These are phyloP conservation scores for Drosophila busckii DNA, from an alignment of 1,140 invertebrate species.

Conservation along the genomic window DNA sequence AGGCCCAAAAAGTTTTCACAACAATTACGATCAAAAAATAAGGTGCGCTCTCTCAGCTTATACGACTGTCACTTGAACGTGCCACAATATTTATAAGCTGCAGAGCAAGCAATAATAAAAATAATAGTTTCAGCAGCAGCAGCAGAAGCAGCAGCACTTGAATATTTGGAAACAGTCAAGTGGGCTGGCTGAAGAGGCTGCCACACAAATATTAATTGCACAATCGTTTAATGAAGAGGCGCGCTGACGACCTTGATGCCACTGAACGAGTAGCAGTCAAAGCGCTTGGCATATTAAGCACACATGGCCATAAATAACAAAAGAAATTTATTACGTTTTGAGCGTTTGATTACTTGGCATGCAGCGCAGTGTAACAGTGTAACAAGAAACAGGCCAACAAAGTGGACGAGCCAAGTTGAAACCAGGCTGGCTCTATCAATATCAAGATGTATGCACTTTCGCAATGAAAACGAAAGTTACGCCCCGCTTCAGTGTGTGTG, in stretches of 20 bases:
- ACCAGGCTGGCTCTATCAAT: conserved; percentile 48
- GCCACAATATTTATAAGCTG: too few relatives aligned
- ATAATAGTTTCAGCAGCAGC: too few relatives aligned
- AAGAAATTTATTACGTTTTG: too few relatives aligned
- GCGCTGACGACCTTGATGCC: conserved; percentile 58
- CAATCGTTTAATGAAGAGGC: conserved; percentile 19
- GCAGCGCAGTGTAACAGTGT: conserved; percentile 25
- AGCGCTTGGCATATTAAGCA: conserved; percentile 22
- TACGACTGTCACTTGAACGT: too few relatives aligned
- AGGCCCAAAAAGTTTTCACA: too few relatives aligned
- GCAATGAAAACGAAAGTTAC: conserved; percentile 76
- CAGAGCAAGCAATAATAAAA: too few relatives aligned
- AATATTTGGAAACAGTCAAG: conserved; percentile 7
- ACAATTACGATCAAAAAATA: conserved; percentile 1
- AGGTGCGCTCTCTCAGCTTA: too few relatives aligned
- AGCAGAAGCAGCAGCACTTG: conserved; percentile 6
- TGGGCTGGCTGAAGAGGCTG: conserved; percentile 7
- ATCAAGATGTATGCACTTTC: conserved; percentile 71
- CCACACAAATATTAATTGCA: conserved; percentile 14
- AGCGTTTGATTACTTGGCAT: conserved; percentile 42
- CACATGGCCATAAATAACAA: conserved; percentile 15
- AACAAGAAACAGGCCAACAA: conserved; percentile 31
- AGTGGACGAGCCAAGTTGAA: conserved; percentile 27
- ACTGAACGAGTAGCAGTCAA: conserved; percentile 5
- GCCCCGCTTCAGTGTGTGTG: conserved; percentile 15